Evolutionary conservation across 2,888 invertebrate genomes (phyloP).

Genomic region (Meandrusa payeni): DNA sequence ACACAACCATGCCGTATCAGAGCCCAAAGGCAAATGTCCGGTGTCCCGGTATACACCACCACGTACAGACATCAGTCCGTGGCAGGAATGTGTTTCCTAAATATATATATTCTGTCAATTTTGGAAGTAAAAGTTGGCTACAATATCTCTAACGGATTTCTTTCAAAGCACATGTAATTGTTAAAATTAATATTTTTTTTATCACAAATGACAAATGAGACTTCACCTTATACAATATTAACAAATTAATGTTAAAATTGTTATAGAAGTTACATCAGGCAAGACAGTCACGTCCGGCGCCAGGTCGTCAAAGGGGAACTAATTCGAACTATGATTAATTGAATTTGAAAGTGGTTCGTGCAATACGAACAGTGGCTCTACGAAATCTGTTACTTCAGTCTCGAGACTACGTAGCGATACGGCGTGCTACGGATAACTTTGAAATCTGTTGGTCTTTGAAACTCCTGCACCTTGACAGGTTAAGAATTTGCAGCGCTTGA

Average conservation of each 20-base stretch:
- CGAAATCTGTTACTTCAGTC: slow-evolving; percentile 65
- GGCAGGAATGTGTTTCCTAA: too few species aligned
- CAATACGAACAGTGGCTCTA: slow-evolving; percentile 44
- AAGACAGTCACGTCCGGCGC: slow-evolving; percentile 62
- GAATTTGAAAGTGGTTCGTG: slow-evolving; percentile 65
- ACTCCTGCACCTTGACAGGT: slow-evolving; percentile 49
- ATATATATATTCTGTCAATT: too few species aligned
- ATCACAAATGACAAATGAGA: too few species aligned
- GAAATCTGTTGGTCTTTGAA: slow-evolving; percentile 49
- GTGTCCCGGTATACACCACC: too few species aligned
- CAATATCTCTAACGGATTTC: too few species aligned
- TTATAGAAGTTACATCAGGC: slow-evolving; percentile 44
- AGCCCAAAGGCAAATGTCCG: too few species aligned
- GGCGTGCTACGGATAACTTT: slow-evolving; percentile 37
- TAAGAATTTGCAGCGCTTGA: slow-evolving; percentile 36
- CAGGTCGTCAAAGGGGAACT: slow-evolving; percentile 70
- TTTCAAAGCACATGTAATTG: too few species aligned
- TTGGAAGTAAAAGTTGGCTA: too few species aligned
- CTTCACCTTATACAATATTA: too few species aligned
- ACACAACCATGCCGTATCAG: too few species aligned
- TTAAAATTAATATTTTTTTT: too few species aligned
- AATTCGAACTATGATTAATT: slow-evolving; percentile 76
- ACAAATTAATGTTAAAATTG: slow-evolving; percentile 25
- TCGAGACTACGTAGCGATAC: slow-evolving; percentile 38
- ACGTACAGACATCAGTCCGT: too few species aligned